Evolutionary conservation across 1,140 invertebrate genomes (phyloP).

Genomic region (Melipona quadrifasciata): DNA sequence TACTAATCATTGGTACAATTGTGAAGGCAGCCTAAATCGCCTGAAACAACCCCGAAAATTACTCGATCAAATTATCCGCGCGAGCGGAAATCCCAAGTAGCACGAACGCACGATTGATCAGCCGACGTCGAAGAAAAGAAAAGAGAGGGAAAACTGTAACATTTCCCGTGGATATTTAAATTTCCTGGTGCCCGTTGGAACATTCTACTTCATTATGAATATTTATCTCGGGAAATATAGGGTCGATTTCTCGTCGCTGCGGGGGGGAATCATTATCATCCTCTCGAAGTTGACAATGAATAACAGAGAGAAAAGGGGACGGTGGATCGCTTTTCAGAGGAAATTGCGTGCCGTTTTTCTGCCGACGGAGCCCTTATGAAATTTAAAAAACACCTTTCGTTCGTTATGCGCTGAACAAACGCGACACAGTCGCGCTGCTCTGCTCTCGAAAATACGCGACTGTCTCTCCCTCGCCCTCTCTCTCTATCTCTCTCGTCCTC

Average conservation of each 20-base stretch:
- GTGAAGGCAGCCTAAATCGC: background rate
- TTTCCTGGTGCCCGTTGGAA: background rate
- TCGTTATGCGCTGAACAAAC: slow-evolving; percentile 36
- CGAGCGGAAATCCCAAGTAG: background rate
- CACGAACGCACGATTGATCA: background rate
- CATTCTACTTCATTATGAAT: slow-evolving; percentile 12
- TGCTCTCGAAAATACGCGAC: slow-evolving; percentile 41
- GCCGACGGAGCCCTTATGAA: slow-evolving; percentile 15
- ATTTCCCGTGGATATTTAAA: slow-evolving; percentile 3
- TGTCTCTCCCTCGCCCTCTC: background rate
- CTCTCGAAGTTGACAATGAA: slow-evolving; percentile 9
- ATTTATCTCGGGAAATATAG: background rate
- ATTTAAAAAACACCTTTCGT: slow-evolving; percentile 43
- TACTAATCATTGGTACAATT: background rate
- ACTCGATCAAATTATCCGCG: background rate
- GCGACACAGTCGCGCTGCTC: slow-evolving; percentile 5
- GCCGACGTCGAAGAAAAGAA: background rate
- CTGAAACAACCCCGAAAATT: background rate
- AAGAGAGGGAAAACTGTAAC: background rate
- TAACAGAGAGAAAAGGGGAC: background rate
- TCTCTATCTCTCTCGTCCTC: slow-evolving; percentile 6
- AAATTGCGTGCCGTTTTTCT: slow-evolving; percentile 23
- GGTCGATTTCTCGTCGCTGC: background rate
- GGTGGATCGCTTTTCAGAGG: background rate
- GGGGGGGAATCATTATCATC: background rate